phyloP scores from a whole-genome alignment of 2,888 invertebrate genomes.

The Hydriomena furcata region DNA sequence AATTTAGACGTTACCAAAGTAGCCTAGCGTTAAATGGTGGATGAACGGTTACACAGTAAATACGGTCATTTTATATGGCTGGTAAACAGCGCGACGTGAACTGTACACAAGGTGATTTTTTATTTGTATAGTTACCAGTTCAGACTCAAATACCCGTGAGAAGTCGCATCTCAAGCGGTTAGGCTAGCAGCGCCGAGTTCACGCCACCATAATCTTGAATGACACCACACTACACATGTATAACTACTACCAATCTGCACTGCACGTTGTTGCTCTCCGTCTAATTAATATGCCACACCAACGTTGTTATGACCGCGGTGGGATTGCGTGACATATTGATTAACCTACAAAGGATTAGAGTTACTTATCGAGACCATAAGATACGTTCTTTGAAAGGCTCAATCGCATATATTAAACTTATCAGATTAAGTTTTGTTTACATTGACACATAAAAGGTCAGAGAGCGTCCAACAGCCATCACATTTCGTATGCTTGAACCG shows the following conservation, averaged over 20 bases:
- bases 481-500: slow-evolving; percentile 43
- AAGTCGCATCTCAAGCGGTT: slow-evolving; percentile 59
- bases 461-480: slow-evolving; percentile 41
- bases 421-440: slow-evolving; percentile 42
- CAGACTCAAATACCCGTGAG: slow-evolving; percentile 80
- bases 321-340: slow-evolving; percentile 47
- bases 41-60: slow-evolving; percentile 77
- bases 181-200: slow-evolving; percentile 38
- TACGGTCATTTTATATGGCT: slow-evolving; percentile 75
- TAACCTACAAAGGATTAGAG: slow-evolving; percentile 36
- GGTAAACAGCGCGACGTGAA: slow-evolving; percentile 78
- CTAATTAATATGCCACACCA: slow-evolving; percentile 49
- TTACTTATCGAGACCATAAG: slow-evolving; percentile 34
- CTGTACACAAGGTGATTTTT: slow-evolving; percentile 79
- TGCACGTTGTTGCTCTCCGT: slow-evolving; percentile 53
- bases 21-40: slow-evolving; percentile 76
- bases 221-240: slow-evolving; percentile 54
- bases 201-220: slow-evolving; percentile 68
- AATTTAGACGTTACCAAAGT: slow-evolving; percentile 81
- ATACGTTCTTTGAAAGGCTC: slow-evolving; percentile 32
- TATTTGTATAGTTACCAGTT: slow-evolving; percentile 75
- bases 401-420: slow-evolving; percentile 39
- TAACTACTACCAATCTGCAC: slow-evolving; percentile 53
- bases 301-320: slow-evolving; percentile 46
- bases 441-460: slow-evolving; percentile 42